Conservation (phyloP, 2,113 vertebrate species). For the Mormyrus iriodes region DNA sequence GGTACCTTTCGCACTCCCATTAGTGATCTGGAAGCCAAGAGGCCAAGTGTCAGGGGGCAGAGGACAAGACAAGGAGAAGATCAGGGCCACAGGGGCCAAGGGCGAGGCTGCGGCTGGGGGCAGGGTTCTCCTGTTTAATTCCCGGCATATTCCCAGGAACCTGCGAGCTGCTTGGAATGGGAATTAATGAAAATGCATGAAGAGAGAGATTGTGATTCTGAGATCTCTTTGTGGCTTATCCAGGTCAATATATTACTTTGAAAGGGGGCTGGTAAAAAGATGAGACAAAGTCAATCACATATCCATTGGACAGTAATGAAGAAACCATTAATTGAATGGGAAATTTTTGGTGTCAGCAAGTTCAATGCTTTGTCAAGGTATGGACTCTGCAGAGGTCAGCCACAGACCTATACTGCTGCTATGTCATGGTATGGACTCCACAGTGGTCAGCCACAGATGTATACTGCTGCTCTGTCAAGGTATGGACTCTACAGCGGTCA, state of each 20-base stretch:
- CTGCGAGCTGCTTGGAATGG: slow-evolving; percentile 20
- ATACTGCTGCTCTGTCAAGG: too few species aligned
- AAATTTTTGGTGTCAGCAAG: not conserved
- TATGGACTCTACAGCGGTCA: too few species aligned
- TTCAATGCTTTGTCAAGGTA: not conserved
- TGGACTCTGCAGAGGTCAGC: too few species aligned
- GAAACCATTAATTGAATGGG: not conserved
- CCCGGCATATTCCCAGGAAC: slow-evolving; percentile 29
- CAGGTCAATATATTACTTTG: not conserved
- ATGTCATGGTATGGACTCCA: too few species aligned
- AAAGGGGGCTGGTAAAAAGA: not conserved
- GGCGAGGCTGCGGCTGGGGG: not conserved
- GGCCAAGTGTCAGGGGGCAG: not conserved
- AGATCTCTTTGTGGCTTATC: not conserved
- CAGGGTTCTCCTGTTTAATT: slow-evolving; percentile 15
- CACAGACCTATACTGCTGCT: too few species aligned
- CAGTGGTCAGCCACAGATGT: too few species aligned
- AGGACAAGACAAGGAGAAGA: not conserved
- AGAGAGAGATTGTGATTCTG: not conserved
- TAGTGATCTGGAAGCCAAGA: not conserved
- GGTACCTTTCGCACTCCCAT: not conserved
- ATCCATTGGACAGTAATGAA: not conserved
- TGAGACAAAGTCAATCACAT: not conserved
- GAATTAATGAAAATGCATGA: slow-evolving; percentile 18
- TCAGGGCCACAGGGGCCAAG: not conserved